These are phyloP conservation scores for Lordiphosa andalusiaca DNA, from an alignment of 2,888 invertebrate species.

Conservation along the genomic window DNA sequence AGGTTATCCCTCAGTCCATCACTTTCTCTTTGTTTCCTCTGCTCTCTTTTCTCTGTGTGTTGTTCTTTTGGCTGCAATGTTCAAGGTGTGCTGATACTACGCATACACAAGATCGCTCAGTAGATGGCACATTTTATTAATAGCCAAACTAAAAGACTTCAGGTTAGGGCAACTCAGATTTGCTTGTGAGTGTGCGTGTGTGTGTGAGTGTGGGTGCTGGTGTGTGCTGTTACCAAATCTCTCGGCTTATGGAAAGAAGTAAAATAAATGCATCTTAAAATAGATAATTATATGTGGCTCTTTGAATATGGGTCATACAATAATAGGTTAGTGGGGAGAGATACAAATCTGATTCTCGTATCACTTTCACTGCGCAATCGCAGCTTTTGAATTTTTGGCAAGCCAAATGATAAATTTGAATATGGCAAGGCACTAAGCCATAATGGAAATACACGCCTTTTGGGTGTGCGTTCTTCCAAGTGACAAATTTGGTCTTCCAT, in stretches of 20 bases:
- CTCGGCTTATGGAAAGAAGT: slow-evolving; percentile 47
- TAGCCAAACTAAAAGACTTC: slow-evolving; percentile 52
- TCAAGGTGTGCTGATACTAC: slow-evolving; percentile 49
- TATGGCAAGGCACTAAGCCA: slow-evolving; percentile 29
- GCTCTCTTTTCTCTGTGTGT: slow-evolving; percentile 16
- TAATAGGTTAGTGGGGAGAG: slow-evolving; percentile 7
- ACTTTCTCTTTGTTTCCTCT: background rate
- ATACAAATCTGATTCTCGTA: background rate
- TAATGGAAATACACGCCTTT: slow-evolving; percentile 25
- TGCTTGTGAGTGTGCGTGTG: slow-evolving; percentile 38
- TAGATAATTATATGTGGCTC: slow-evolving; percentile 32
- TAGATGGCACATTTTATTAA: slow-evolving; percentile 45
- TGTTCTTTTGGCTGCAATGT: slow-evolving; percentile 31
- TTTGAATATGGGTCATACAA: slow-evolving; percentile 44
- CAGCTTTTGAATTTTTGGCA: background rate
- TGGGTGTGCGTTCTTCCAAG: slow-evolving; percentile 25
- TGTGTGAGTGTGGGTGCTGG: slow-evolving; percentile 17
- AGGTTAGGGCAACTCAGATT: slow-evolving; percentile 55
- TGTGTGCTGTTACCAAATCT: slow-evolving; percentile 20
- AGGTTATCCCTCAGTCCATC: slow-evolving; percentile 13
- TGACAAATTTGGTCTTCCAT: slow-evolving; percentile 20
- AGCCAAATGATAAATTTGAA: slow-evolving; percentile 7
- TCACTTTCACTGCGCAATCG: slow-evolving; percentile 18
- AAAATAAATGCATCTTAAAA: slow-evolving; percentile 45
- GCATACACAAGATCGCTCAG: slow-evolving; percentile 42